phyloP scores from a whole-genome alignment of 1,140 invertebrate species.

The Eufriesea mexicana region DNA sequence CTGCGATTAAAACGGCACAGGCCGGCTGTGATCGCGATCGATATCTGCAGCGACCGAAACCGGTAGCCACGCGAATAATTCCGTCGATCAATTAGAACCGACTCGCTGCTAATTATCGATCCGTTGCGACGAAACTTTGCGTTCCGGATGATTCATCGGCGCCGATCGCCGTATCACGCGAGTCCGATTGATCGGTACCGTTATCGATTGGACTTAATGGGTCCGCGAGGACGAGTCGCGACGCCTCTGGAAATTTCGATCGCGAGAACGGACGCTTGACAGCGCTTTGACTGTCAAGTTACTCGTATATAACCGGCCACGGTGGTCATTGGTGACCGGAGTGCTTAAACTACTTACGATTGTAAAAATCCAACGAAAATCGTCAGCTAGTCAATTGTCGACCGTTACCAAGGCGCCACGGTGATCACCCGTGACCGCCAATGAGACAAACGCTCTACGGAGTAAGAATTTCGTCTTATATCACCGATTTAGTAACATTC shows the following conservation, averaged over 20 bases:
- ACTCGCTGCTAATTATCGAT: not conserved
- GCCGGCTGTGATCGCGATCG: not conserved
- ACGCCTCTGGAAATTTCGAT: not conserved
- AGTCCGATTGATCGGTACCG: conserved; percentile 28
- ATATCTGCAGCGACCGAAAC: not conserved
- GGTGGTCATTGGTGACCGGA: no score
- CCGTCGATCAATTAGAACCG: conserved; percentile 30
- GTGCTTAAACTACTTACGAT: no score
- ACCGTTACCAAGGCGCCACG: no score
- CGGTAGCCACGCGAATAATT: not conserved
- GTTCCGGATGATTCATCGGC: conserved; percentile 21
- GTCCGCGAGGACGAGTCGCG: not conserved
- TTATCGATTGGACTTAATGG: conserved; percentile 32
- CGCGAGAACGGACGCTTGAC: no score
- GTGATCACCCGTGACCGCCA: no score
- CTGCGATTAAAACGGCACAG: not conserved
- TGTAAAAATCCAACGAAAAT: no score
- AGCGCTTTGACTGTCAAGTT: no score
- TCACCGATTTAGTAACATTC: no score
- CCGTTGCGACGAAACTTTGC: not conserved
- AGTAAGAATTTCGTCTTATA: no score
- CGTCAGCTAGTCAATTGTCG: no score
- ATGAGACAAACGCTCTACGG: no score
- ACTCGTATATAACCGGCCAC: no score
- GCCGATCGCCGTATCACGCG: not conserved